Percentiles rank a stretch among this genome's conserved stretches.
These are phyloP conservation scores for Ciona savignyi DNA, from an alignment of 23 tunicate species.

Conservation along the genomic window DNA sequence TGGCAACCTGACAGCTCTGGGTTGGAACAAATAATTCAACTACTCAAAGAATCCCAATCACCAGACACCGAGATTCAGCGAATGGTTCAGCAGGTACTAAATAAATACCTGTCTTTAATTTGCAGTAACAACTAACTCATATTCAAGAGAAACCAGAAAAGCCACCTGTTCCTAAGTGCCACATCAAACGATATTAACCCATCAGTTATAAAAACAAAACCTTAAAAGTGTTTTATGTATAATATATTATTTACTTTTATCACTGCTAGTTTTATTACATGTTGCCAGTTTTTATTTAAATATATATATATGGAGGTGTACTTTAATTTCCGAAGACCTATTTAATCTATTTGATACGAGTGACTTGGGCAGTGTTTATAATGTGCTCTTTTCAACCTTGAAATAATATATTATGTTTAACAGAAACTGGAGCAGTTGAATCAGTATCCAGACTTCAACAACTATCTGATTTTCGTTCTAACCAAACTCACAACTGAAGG, in stretches of 20 bases:
- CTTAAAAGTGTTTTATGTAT: too few relatives aligned
- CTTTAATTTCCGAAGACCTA: not conserved
- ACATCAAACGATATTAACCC: too few relatives aligned
- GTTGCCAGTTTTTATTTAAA: not conserved
- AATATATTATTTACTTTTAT: too few relatives aligned
- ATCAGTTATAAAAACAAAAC: too few relatives aligned
- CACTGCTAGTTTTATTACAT: not conserved
- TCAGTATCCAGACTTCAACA: conserved; percentile 88
- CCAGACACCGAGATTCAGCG: conserved; percentile 89
- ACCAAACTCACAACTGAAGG: conserved; percentile 81
- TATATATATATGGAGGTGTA: not conserved
- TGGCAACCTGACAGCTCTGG: conserved; percentile 90
- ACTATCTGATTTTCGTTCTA: conserved; percentile 80
- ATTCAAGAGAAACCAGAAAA: too few relatives aligned
- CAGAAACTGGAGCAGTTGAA: conserved; percentile 82
- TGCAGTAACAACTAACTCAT: not conserved
- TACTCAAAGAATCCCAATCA: conserved; percentile 79
- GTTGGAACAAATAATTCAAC: conserved; percentile 72
- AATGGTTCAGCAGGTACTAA: conserved; percentile 65
- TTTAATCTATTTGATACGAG: not conserved
- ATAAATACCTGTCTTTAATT: not conserved
- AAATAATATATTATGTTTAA: not conserved
- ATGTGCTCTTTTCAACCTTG: too few relatives aligned
- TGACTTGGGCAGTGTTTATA: too few relatives aligned
- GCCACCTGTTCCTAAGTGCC: too few relatives aligned